Evolutionary conservation across 2,797 vertebrate genomes (phyloP), one percentile per base, ranked within the genome.

Genomic region (Masticophis lateralis): DNA sequence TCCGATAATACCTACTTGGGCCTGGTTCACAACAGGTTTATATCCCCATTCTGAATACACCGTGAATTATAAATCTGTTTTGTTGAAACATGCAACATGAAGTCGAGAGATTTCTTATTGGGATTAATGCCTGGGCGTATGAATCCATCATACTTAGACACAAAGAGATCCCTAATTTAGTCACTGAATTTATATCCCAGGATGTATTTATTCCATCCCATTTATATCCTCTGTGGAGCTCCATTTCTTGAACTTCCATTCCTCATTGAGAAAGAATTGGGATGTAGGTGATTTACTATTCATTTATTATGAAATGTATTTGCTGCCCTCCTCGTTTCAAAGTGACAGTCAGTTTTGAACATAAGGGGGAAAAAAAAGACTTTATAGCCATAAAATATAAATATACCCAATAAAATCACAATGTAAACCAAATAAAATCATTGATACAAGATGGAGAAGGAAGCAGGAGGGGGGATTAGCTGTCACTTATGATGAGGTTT

Each of bases 311-410:
- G 27, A 28, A 63, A 28, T 12, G 11, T 5, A 5, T 28, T 63
- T 28, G 61, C 61, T 1, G 11, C 61, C 27, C 11, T 28, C 27
- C 27, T 63, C 27, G 5, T 63, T 12, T 63, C 61, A 28, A 12
- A 28, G 27, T 4, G 61, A 28, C 61, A 3, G 11, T 63, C 27
- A 63, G 61, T 27, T 63, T 63, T 63, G 61, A 63, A 63, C 11
- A 5, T 63, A 13, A 28, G 27, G 0, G 1, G 5, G 0, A 12
- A n/a, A n/a, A n/a, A n/a, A n/a, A n/a, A 27, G 10, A 27, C 22
- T 11, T 63, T 63, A 63, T 28, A 63, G 61, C 4, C 61, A 28
- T 63, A 11, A 63, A 28, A 63, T 28, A 63, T 63, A 63, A 63
- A 63, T 63, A 28, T 28, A 13, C 61, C 27, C 27, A 63, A 28